phyloP scores from a whole-genome alignment of 2,888 invertebrate genomes.

The Noctua pronuba region DNA sequence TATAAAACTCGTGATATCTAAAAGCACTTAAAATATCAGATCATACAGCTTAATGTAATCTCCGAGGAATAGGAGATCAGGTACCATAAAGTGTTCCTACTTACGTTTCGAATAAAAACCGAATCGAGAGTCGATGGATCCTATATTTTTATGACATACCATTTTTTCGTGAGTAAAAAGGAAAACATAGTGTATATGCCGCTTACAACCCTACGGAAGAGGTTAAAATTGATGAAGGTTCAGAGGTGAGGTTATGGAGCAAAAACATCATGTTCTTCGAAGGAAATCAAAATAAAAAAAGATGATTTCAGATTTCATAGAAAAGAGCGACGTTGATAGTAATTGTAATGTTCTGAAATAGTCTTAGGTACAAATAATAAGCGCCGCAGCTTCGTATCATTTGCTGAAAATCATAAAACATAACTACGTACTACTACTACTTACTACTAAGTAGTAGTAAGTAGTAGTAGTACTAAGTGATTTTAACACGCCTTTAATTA shows the following conservation, averaged over 20 bases:
- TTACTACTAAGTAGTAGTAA: too few species aligned
- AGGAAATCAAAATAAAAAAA: not conserved
- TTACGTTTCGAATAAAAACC: slow-evolving; percentile 9
- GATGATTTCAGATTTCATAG: not conserved
- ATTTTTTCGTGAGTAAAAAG: slow-evolving; percentile 8
- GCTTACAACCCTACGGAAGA: slow-evolving; percentile 8
- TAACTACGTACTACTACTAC: too few species aligned
- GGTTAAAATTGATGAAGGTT: slow-evolving; percentile 7
- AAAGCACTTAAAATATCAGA: slow-evolving; percentile 45
- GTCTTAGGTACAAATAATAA: not conserved
- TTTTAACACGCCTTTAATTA: too few species aligned
- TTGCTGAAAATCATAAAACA: not conserved
- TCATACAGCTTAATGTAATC: slow-evolving; percentile 31
- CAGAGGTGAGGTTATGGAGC: not conserved
- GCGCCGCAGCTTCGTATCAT: not conserved
- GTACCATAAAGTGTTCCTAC: slow-evolving; percentile 30
- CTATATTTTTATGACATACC: slow-evolving; percentile 36
- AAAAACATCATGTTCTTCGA: not conserved
- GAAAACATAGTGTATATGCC: slow-evolving; percentile 20
- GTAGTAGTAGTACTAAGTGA: too few species aligned
- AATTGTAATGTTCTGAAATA: not conserved
- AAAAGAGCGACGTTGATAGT: not conserved
- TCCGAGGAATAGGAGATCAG: slow-evolving; percentile 18
- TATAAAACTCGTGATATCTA: slow-evolving; percentile 14
- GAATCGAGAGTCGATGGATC: slow-evolving; percentile 7